Percentiles rank a stretch among this genome's conserved stretches.
Conservation (phyloP, 2,888 invertebrate genomes). For the Coelinius sp. region DNA sequence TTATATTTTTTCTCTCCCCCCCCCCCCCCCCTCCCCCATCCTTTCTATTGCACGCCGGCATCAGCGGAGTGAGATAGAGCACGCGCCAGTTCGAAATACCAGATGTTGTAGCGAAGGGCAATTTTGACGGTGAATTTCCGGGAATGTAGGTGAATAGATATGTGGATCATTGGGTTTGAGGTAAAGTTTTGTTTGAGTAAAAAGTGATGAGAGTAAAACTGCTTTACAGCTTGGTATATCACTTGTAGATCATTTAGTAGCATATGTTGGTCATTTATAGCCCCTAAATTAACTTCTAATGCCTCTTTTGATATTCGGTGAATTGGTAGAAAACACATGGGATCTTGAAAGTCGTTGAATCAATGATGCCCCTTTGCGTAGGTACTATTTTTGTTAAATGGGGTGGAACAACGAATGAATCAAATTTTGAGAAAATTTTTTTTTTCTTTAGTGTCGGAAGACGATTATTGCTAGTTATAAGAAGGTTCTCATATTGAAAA, state of each 20-base stretch:
- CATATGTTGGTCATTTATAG: conserved; percentile 20
- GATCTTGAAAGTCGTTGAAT: conserved; percentile 7
- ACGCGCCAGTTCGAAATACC: conserved; percentile 19
- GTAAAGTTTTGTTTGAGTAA: conserved; percentile 26
- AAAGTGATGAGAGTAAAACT: neutral
- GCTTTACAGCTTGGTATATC: conserved; percentile 1
- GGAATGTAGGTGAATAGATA: conserved; percentile 53
- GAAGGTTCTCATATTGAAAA: no score
- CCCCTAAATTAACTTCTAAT: neutral
- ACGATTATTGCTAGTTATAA: neutral
- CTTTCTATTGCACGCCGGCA: conserved; percentile 7
- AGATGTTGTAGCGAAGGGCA: conserved; percentile 29
- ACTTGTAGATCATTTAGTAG: neutral
- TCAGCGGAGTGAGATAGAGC: neutral
- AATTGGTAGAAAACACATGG: conserved; percentile 20
- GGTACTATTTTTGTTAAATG: conserved; percentile 13
- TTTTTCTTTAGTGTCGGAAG: neutral
- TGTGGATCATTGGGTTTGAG: conserved; percentile 51
- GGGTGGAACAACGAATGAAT: conserved; percentile 2
- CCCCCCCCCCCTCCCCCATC: no score
- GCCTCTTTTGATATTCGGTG: neutral
- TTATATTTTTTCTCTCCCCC: conserved; percentile 4
- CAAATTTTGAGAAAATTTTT: neutral
- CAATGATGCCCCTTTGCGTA: neutral
- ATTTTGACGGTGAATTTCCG: conserved; percentile 32